A percentile compares a stretch with the other conserved stretches of the same genome.
These are phyloP conservation scores for Mesorhabditis spiculigera DNA, from an alignment of 2,888 invertebrate species.

Conservation along the genomic window DNA sequence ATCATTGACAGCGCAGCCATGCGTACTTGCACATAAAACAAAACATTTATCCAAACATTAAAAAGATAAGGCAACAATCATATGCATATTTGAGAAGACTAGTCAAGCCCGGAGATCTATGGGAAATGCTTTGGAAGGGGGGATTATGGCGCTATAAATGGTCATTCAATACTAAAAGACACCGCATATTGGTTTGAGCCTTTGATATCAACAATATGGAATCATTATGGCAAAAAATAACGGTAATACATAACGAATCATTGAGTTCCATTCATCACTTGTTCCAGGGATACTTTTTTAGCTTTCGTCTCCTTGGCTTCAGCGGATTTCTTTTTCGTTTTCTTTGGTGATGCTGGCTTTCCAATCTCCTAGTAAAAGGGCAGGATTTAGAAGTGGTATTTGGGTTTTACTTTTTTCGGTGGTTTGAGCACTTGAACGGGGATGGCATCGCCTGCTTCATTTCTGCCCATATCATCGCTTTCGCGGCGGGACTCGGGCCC, in stretches of 20 bases:
- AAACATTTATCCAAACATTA: too few species aligned
- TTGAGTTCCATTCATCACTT: constrained; percentile 5
- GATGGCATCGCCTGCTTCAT: constrained; percentile 17
- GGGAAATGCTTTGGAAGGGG: too few species aligned
- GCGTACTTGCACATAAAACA: too few species aligned
- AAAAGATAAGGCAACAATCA: too few species aligned
- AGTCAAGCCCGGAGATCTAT: too few species aligned
- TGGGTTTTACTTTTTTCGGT: constrained; percentile 20
- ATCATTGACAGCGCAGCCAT: too few species aligned
- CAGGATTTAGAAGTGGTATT: background rate
- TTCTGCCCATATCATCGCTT: constrained; percentile 20
- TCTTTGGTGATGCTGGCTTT: constrained; percentile 34
- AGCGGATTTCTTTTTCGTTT: constrained; percentile 45
- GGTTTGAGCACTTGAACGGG: constrained; percentile 11
- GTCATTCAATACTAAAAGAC: too few species aligned
- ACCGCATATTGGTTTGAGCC: too few species aligned
- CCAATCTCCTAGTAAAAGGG: background rate
- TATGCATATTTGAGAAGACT: too few species aligned
- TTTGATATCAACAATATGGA: too few species aligned
- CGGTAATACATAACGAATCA: background rate
- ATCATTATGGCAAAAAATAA: too few species aligned
- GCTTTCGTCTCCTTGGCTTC: constrained; percentile 42
- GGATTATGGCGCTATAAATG: too few species aligned
- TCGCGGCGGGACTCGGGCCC: constrained; percentile 20
- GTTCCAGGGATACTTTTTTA: constrained; percentile 2